phyloP scores from a whole-genome alignment of 1,140 invertebrate genomes.

The Samia ricini region DNA sequence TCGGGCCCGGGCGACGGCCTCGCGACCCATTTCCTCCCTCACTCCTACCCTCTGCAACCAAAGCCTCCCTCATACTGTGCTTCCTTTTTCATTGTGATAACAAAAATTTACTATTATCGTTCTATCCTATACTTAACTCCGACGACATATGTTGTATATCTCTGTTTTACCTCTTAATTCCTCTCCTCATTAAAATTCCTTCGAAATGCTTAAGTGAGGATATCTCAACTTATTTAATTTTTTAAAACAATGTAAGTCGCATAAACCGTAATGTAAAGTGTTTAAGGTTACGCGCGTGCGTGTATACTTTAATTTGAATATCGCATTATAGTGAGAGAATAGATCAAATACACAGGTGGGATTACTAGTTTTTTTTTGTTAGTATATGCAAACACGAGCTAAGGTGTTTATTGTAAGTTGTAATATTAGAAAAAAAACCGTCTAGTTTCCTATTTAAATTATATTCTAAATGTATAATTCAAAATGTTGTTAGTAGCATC shows the following conservation, averaged over 20 bases:
- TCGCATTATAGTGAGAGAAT: not conserved
- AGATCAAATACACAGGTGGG: not conserved
- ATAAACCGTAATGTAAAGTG: too few species aligned
- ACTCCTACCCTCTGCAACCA: constrained; percentile 25
- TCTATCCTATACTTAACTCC: not conserved
- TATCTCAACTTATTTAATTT: too few species aligned
- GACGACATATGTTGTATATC: too few species aligned
- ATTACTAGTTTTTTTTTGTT: constrained; percentile 6
- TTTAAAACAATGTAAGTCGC: too few species aligned
- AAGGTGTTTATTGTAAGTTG: not conserved
- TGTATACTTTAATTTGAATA: too few species aligned
- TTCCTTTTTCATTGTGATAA: constrained; percentile 59
- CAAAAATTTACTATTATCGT: constrained; percentile 33
- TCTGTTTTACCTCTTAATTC: too few species aligned
- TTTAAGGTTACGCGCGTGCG: too few species aligned
- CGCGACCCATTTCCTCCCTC: constrained; percentile 63
- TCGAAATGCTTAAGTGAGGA: too few species aligned
- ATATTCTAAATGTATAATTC: constrained; percentile 35
- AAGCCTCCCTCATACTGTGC: constrained; percentile 37
- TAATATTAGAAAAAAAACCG: not conserved
- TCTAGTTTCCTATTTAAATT: constrained; percentile 21
- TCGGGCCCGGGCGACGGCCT: constrained; percentile 60
- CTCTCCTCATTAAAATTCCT: too few species aligned
- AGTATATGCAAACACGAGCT: not conserved
- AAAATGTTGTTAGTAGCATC: constrained; percentile 20